Base-by-base conservation (phyloP, 2,113 vertebrate species). In the Paramisgurnus dabryanus region DNA sequence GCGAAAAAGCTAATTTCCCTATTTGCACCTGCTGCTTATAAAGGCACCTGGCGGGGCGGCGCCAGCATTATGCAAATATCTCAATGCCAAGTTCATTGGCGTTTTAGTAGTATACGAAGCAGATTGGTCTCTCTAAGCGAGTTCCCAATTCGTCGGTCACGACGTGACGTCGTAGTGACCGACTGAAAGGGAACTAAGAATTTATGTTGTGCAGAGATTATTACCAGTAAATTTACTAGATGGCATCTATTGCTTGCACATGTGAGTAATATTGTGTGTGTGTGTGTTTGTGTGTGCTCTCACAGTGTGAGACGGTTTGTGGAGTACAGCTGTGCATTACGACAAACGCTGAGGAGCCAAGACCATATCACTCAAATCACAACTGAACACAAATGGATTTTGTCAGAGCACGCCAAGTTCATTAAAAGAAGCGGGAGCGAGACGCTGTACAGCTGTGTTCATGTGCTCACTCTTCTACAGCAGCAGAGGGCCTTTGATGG, bases 361-460 rank as follows among this genome's bases (percentile, higher is more conserved):
- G 87, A 89, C 90, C 89, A 88, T 90, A 91, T 93, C 92, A 91
- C 90, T 89, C 87, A 92, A 95, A 93, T 93, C 90, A 91, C 84
- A 80, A 86, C 91, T 91, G 92, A 90, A 88, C 90, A 91, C 85
- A 89, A 94, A 94, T 85, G 80, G 86, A 81, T 93, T 85, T 90
- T 92, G 94, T 93, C 94, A 94, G 93, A 92, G 90, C 81, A 91
- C n/a, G 93, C 91, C 91, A 88, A 91, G 90, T 92, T 87, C 71
- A 84, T 90, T 94, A 93, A 92, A 91, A 92, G 84, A 85, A 83
- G 81, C 87, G 87, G 68, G 81, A 5, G 78, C 86, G 61, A 86
- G 94, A 96, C 91, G 84, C 64, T 84, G 85, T 83, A 81, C 96
- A 96, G 96, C 96, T 96, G 95, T 40, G 89, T 85, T 71, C 47